Evolutionary conservation across 2,888 invertebrate genomes (phyloP), one percentile per base, ranked within the genome.

Genomic region (Plagiodera versicolora): DNA sequence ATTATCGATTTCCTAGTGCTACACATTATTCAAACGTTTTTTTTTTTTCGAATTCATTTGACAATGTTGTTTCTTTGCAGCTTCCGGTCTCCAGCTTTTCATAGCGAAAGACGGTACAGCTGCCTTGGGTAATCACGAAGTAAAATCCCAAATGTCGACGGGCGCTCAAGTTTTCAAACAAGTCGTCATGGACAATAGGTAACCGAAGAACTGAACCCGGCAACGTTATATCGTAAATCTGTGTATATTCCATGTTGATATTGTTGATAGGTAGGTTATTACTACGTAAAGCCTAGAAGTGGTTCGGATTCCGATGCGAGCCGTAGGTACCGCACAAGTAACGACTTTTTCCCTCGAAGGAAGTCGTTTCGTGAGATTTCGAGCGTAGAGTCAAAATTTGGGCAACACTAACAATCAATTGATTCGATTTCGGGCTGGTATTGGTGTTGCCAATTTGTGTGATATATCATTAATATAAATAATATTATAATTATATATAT

Each of bases 21-120:
- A n/a, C n/a, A 5, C 24, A 24, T 24, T 6, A 6, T 1, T 16
- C 24, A 19, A 11, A 45, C 14, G 9, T n/a, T n/a, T 46, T 16
- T 20, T 47, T 30, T 24, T 24, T 3, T 24, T 24, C 3, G 6
- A 24, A 24, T 5, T 6, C 24, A 24, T 5, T 24, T 6, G 3
- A 3, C 24, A 24, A 3, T 24, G 24, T 24, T 24, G 3, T 24
- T 57, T 67, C 55, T 59, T 81, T 83, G 19, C 80, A 94, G 94
- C 90, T 72, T 90, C 93, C 51, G 95, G 95, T 2, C 86, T 96
- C 72, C 93, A 95, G 82, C 83, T 96, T 76, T 94, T 91, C 80
- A 94, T 96, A 70, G 89, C 90, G 59, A 91, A 92, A 80, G 94
- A 95, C 82, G 94, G 94, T 63, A 92, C 92, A 58, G 92, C 94